These are phyloP conservation scores for Rotaria magnacalcarata DNA, from an alignment of 2,888 invertebrate species.

Conservation along the genomic window DNA sequence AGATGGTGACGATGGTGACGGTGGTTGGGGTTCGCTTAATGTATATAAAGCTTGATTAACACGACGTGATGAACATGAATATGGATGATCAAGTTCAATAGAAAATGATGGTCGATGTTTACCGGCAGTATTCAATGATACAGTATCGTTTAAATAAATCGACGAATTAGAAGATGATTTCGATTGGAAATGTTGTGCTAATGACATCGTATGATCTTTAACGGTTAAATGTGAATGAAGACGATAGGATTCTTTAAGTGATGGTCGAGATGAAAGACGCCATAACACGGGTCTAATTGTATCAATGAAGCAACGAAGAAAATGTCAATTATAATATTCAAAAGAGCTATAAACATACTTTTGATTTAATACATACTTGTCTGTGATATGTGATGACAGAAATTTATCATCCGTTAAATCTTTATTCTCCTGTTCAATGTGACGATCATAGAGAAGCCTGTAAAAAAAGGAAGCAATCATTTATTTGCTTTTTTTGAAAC, in stretches of 20 bases:
- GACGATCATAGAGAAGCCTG: slow-evolving; percentile 16
- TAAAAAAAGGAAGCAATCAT: too few relatives aligned
- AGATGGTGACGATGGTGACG: slow-evolving; percentile 23
- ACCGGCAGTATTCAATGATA: background rate
- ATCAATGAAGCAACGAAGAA: background rate
- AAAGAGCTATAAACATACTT: background rate
- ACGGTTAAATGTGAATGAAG: slow-evolving; percentile 16
- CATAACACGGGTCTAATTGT: slow-evolving; percentile 10
- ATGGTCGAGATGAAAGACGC: slow-evolving; percentile 17
- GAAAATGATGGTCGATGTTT: background rate
- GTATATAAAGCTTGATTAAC: background rate
- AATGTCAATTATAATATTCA: background rate
- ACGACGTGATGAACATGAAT: slow-evolving; percentile 8
- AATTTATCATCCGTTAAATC: background rate
- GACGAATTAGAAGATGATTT: background rate
- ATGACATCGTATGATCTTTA: slow-evolving; percentile 4
- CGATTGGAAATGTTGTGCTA: background rate
- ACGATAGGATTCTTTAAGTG: background rate
- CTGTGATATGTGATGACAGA: background rate
- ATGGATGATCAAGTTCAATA: slow-evolving; percentile 36
- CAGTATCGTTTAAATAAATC: background rate
- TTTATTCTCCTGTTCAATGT: background rate
- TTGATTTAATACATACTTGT: background rate
- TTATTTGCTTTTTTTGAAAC: too few relatives aligned
- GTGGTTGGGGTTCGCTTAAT: background rate